These are phyloP conservation scores for Zaprionus lineosus DNA, from an alignment of 2,888 invertebrate species.

Conservation along the genomic window DNA sequence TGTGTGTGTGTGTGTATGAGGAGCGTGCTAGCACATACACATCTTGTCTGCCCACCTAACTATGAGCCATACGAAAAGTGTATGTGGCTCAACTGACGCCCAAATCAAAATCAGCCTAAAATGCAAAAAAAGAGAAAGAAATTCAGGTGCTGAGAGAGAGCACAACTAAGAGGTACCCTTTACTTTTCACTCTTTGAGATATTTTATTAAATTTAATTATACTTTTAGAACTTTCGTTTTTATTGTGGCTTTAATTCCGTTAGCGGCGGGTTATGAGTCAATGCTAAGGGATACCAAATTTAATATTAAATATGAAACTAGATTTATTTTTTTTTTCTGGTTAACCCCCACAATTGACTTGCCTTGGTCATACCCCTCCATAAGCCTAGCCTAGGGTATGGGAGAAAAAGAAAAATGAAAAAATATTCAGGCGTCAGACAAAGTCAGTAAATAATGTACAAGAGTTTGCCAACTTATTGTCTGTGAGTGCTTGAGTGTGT, in stretches of 20 bases:
- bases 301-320: too few species aligned
- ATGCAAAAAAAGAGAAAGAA: constrained; percentile 38
- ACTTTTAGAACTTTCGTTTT: too few species aligned
- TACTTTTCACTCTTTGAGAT: too few species aligned
- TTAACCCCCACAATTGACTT: too few species aligned
- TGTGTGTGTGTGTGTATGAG: constrained; percentile 12
- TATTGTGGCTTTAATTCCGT: too few species aligned
- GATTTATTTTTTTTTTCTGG: too few species aligned
- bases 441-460: constrained; percentile 54
- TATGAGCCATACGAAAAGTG: constrained; percentile 13
- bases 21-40: constrained; percentile 25
- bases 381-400: neutral
- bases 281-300: too few species aligned
- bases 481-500: constrained; percentile 9
- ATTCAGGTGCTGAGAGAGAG: too few species aligned
- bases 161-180: too few species aligned
- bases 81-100: constrained; percentile 54
- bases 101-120: constrained; percentile 60
- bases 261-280: too few species aligned
- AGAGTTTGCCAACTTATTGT: constrained; percentile 41
- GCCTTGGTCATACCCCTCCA: neutral
- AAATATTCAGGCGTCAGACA: constrained; percentile 45
- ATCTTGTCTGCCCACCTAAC: constrained; percentile 60
- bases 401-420: constrained; percentile 12
- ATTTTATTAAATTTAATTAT: too few species aligned